phyloP scores from a whole-genome alignment of 2,113 vertebrate species.

The Leptodactylus fuscus region DNA sequence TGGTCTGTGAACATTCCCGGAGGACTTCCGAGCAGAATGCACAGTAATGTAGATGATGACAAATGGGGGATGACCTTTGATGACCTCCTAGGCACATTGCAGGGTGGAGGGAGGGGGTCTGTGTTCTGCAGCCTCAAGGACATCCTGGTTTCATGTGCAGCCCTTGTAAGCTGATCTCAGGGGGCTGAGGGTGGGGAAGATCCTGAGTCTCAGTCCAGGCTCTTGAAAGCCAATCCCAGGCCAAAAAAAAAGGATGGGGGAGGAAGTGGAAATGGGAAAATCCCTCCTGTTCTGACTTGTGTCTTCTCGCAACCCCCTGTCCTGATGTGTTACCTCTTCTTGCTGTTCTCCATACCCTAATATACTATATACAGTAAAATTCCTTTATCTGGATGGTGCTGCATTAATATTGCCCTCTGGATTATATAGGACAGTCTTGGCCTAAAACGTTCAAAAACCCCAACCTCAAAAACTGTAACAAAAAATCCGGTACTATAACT shows the following conservation, averaged over 20 bases:
- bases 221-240: conserved; percentile 50
- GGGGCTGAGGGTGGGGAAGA: conserved; percentile 35
- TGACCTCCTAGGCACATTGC: not conserved
- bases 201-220: conserved; percentile 19
- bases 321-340: not conserved
- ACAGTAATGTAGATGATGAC: conserved; percentile 22
- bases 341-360: not conserved
- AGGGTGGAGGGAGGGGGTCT: not conserved
- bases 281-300: conserved; percentile 16
- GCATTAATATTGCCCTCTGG: too few species aligned
- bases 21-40: not conserved
- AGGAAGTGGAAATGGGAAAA: conserved; percentile 32
- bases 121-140: conserved; percentile 47
- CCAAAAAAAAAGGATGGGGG: not conserved
- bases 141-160: conserved; percentile 34
- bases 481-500: too few species aligned
- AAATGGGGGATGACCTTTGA: conserved; percentile 49
- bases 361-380: too few species aligned
- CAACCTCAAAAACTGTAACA: too few species aligned
- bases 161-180: conserved; percentile 53
- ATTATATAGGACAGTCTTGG: too few species aligned
- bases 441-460: too few species aligned
- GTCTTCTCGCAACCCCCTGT: not conserved
- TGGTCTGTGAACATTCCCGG: not conserved
- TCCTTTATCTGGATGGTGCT: too few species aligned